A percentile compares a stretch with the other conserved stretches of the same genome.
Conservation (phyloP, 2,797 vertebrate species). For the Psittacula derbiana region DNA sequence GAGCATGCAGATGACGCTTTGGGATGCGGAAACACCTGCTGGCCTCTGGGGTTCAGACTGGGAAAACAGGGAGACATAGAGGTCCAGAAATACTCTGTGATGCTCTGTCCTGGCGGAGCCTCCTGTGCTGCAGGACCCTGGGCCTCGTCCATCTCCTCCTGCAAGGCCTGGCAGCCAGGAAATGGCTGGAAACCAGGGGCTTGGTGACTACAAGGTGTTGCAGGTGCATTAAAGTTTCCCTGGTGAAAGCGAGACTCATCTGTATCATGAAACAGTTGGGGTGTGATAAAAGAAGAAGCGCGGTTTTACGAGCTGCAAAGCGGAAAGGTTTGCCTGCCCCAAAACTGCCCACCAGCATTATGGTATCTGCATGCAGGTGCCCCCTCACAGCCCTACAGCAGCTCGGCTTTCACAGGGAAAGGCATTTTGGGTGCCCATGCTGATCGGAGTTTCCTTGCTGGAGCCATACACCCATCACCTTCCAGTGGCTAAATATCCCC, state of each 20-base stretch:
- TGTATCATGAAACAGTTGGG: neutral
- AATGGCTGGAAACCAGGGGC: neutral
- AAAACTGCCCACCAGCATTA: neutral
- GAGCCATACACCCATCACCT: rapidly evolving
- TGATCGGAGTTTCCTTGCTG: neutral
- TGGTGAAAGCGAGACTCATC: neutral
- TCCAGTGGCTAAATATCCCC: neutral
- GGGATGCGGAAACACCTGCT: rapidly evolving
- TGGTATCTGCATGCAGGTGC: rapidly evolving
- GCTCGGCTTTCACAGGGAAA: rapidly evolving
- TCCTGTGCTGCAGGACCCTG: neutral
- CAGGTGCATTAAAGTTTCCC: neutral
- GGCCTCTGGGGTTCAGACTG: neutral
- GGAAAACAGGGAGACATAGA: neutral
- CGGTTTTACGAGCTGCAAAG: neutral
- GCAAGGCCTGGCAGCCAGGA: neutral
- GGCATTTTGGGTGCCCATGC: rapidly evolving
- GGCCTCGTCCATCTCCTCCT: neutral
- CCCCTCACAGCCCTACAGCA: neutral
- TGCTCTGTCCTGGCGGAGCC: rapidly evolving
- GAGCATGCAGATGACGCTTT: rapidly evolving
- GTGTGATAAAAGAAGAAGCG: rapidly evolving
- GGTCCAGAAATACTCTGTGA: neutral
- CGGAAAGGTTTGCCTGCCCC: neutral
- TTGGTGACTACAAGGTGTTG: neutral